Conservation (phyloP, 1,140 invertebrate species). For the Drosophila virilis region DNA sequence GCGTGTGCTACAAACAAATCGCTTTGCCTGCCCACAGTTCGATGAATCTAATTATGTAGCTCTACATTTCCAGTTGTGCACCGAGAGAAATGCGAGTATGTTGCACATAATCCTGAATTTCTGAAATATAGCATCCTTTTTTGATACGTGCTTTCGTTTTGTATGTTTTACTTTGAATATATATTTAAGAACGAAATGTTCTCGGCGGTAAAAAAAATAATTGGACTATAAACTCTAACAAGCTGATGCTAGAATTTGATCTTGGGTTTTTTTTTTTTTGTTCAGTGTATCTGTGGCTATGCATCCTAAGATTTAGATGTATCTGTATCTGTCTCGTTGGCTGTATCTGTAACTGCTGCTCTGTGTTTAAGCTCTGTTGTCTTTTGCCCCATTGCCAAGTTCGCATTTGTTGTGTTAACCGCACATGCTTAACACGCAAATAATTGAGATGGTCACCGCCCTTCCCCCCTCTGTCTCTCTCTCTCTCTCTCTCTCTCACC, state of each 20-base stretch:
- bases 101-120: not conserved
- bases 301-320: not conserved
- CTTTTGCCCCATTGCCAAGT: conserved; percentile 8
- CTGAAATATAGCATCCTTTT: no score
- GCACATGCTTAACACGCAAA: conserved; percentile 58
- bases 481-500: not conserved
- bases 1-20: conserved; percentile 61
- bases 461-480: not conserved
- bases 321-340: conserved; percentile 1
- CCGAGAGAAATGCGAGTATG: not conserved
- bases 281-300: not conserved
- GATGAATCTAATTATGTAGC: conserved; percentile 60
- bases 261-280: not conserved
- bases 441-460: conserved; percentile 51
- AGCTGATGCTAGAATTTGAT: no score
- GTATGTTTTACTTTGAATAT: no score
- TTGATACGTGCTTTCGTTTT: no score
- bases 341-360: conserved; percentile 12
- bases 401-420: conserved; percentile 66
- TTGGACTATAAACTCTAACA: no score
- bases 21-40: conserved; percentile 51
- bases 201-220: no score
- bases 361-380: conserved; percentile 13
- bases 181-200: no score
- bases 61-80: not conserved